Conservation (phyloP, 2,888 invertebrate species). For the Diarsia mendica region DNA sequence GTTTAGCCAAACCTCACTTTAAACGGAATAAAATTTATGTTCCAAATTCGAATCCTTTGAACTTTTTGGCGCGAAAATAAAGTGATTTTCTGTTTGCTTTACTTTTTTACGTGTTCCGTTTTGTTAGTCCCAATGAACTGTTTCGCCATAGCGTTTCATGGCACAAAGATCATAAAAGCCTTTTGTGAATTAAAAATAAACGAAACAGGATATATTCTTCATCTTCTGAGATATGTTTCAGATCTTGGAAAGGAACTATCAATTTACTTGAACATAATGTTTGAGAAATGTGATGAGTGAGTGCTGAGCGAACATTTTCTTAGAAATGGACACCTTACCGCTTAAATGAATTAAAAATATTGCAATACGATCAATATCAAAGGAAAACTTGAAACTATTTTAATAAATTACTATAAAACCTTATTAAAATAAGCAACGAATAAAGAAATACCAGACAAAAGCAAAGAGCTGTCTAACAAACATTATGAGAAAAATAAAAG, state of each 20-base stretch:
- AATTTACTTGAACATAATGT: conserved; percentile 42
- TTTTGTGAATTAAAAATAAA: conserved; percentile 52
- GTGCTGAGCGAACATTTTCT: conserved; percentile 29
- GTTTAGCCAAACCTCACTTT: conserved; percentile 37
- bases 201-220: conserved; percentile 41
- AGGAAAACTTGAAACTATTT: conserved; percentile 22
- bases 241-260: conserved; percentile 56
- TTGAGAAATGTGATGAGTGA: conserved; percentile 30
- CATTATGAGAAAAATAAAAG: conserved; percentile 4
- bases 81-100: conserved; percentile 53
- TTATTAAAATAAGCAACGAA: not conserved
- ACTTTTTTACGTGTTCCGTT: conserved; percentile 36
- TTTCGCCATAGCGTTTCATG: conserved; percentile 46
- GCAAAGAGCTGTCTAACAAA: not conserved
- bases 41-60: conserved; percentile 62
- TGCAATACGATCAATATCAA: conserved; percentile 27
- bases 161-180: conserved; percentile 48
- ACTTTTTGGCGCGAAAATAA: conserved; percentile 56
- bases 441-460: conserved; percentile 2
- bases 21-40: conserved; percentile 50
- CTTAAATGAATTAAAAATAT: conserved; percentile 33
- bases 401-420: not conserved
- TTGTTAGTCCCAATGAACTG: conserved; percentile 45
- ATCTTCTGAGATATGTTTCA: conserved; percentile 45
- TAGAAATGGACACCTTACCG: conserved; percentile 32